These are phyloP conservation scores for Microcebus tavaratra DNA, from an alignment of 2,113 vertebrate genomes.

Conservation along the genomic window DNA sequence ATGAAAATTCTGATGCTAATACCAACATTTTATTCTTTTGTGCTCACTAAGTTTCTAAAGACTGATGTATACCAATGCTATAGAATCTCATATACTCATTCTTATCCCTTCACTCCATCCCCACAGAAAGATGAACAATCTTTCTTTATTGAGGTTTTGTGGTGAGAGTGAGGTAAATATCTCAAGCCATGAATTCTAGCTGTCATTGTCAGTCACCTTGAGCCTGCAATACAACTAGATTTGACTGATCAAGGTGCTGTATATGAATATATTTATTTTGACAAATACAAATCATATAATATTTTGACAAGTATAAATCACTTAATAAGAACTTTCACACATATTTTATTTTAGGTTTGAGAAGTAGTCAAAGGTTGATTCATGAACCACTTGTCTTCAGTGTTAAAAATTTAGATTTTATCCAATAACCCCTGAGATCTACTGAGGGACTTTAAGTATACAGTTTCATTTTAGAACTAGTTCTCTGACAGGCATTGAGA, in stretches of 20 bases:
- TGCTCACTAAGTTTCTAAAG: background rate
- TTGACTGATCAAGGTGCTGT: background rate
- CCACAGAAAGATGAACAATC: background rate
- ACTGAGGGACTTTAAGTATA: background rate
- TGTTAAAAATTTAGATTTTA: background rate
- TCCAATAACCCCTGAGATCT: background rate
- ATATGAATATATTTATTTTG: background rate
- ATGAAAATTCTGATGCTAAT: background rate
- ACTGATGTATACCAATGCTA: background rate
- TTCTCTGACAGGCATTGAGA: background rate
- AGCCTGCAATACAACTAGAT: background rate
- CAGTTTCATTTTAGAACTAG: background rate
- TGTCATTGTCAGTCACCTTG: background rate
- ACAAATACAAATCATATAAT: background rate
- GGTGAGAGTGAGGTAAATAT: background rate
- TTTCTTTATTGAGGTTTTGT: background rate
- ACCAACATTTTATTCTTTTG: background rate
- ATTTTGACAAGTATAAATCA: background rate
- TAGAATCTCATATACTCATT: background rate
- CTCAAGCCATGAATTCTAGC: background rate
- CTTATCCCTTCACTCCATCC: background rate
- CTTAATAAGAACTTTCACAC: background rate
- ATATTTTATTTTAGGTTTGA: constrained; percentile 1
- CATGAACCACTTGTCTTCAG: background rate
- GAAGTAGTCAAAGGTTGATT: background rate